Base-by-base conservation (phyloP, 2,113 vertebrate species). In the Corvus cornix region DNA sequence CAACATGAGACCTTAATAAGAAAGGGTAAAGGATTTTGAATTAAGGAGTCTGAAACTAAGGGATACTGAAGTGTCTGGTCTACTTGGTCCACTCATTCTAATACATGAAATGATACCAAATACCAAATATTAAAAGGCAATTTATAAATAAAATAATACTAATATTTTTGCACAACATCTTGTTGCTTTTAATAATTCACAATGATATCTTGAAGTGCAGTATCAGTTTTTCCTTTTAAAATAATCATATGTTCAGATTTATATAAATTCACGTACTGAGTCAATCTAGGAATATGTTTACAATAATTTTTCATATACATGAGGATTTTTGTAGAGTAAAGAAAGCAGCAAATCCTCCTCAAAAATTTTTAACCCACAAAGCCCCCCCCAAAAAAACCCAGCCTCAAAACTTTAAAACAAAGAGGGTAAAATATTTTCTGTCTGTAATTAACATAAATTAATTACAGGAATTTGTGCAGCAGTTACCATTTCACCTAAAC, bases 201-300 rank as follows among this genome's bases (percentile, higher is more conserved):
- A 46, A 67, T 62, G 7, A 13, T 52, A 64, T 53, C 7, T 64
- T 89, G 66, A 88, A 93, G 15, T 63, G 20, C 13, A 51, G 13
- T 59, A 56, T 63, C 33, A 59, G 6, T n/a, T 91, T 78, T 76
- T 92, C 21, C 13, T 90, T 87, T 92, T 74, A 53, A 94, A 92
- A 12, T 74, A 74, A 80, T 85, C 8, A 10, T 55, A n/a, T 51
- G 20, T 81, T 87, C 12, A 73, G 8, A 37, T 19, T 66, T 28
- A 60, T 58, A 46, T 48, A 82, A 90, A 73, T 75, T 83, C 21
- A 80, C 41, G 4, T 67, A 90, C 8, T 55, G 12, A 82, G 21
- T 46, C 58, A 60, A 24, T 91, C 30, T 49, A 60, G 7, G 19
- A 56, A 80, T 56, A 59, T 49, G 6, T 64, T 84, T 87, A 28